A percentile compares a stretch with the other conserved stretches of the same genome.
These are phyloP conservation scores for Diceros bicornis DNA, from an alignment of 2,797 vertebrate genomes.

Conservation along the genomic window DNA sequence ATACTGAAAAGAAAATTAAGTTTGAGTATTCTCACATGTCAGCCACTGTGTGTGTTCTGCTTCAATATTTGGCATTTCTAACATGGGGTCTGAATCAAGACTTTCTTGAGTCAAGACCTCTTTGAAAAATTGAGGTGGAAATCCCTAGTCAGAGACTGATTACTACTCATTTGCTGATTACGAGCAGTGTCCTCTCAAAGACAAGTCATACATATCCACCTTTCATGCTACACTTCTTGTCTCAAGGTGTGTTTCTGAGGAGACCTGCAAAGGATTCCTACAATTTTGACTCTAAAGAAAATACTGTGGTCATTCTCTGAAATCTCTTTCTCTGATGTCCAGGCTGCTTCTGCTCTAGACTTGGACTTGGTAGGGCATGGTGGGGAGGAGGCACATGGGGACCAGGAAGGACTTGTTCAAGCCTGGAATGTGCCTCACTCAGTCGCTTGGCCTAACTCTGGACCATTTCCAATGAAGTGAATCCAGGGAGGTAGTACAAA, in stretches of 20 bases:
- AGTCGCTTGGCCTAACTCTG: not conserved
- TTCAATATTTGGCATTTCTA: slow-evolving; percentile 28
- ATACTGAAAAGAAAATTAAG: not conserved
- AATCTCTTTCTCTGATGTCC: not conserved
- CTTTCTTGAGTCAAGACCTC: not conserved
- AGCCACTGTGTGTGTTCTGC: not conserved
- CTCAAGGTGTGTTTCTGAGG: not conserved
- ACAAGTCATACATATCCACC: not conserved
- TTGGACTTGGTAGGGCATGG: not conserved
- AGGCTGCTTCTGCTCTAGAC: not conserved
- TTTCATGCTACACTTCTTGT: not conserved
- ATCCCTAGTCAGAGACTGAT: not conserved
- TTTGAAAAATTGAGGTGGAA: slow-evolving; percentile 36
- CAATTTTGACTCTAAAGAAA: slow-evolving; percentile 24
- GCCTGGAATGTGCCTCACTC: not conserved
- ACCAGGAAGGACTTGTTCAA: not conserved
- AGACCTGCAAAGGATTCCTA: not conserved
- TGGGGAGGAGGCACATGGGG: not conserved
- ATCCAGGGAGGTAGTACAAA: not conserved
- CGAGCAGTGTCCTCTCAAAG: slow-evolving; percentile 19
- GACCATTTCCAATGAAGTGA: not conserved
- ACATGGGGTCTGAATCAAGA: slow-evolving; percentile 2
- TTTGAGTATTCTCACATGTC: not conserved
- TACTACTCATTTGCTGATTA: not conserved
- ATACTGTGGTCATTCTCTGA: not conserved